phyloP scores from a whole-genome alignment of 2,113 vertebrate species.

The Chaetops frenatus region DNA sequence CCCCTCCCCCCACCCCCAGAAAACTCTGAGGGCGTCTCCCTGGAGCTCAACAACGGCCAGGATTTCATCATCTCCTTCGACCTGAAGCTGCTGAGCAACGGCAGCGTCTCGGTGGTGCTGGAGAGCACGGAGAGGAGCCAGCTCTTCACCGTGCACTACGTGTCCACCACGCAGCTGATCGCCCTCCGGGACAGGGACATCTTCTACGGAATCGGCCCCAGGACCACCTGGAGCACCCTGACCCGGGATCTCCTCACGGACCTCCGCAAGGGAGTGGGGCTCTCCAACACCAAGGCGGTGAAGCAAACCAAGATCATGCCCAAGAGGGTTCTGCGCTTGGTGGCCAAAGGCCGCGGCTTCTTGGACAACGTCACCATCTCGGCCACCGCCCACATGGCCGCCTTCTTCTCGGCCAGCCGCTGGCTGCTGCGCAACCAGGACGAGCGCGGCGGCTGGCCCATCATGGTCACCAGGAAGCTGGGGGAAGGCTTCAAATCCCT shows the following conservation, averaged over 20 bases:
- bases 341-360: slow-evolving; percentile 81
- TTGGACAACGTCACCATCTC: slow-evolving; percentile 92
- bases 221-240: slow-evolving; percentile 86
- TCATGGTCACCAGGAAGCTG: slow-evolving; percentile 93
- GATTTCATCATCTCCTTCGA: slow-evolving; percentile 96
- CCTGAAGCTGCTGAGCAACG: slow-evolving; percentile 86
- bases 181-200: slow-evolving; percentile 84
- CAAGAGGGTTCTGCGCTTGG: slow-evolving; percentile 80
- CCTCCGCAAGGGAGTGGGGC: slow-evolving; percentile 90
- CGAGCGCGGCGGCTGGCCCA: slow-evolving; percentile 93
- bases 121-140: slow-evolving; percentile 91
- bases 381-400: slow-evolving; percentile 90
- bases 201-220: slow-evolving; percentile 87
- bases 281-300: slow-evolving; percentile 97
- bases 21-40: slow-evolving; percentile 83
- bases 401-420: slow-evolving; percentile 91
- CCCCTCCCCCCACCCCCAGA: slow-evolving; percentile 61
- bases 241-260: slow-evolving; percentile 94
- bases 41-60: slow-evolving; percentile 85
- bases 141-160: slow-evolving; percentile 87
- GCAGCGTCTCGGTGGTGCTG: slow-evolving; percentile 88
- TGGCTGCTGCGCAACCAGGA: slow-evolving; percentile 96
- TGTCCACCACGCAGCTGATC: slow-evolving; percentile 86
- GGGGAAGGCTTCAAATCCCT: slow-evolving; percentile 91
- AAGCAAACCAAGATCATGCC: slow-evolving; percentile 96